These are phyloP conservation scores for Gastrophryne carolinensis DNA, from an alignment of 2,797 vertebrate species.

Conservation along the genomic window DNA sequence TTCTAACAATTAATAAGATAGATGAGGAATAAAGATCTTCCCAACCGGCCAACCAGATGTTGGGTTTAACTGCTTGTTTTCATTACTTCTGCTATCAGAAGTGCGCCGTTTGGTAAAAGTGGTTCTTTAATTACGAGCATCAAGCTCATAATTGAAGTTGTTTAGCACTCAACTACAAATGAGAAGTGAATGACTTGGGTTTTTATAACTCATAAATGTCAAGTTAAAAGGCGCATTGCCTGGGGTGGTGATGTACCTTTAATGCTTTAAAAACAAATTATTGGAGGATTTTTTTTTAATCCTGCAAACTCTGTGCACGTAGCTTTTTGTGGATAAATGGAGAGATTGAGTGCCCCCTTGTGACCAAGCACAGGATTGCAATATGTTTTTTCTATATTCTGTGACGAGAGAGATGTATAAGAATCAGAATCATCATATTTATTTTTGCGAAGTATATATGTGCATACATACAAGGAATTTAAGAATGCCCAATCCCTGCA, in stretches of 20 bases:
- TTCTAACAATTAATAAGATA: background rate
- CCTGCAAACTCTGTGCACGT: conserved; percentile 63
- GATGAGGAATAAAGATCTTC: background rate
- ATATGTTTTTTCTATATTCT: too few relatives aligned
- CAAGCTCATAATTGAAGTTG: conserved; percentile 43
- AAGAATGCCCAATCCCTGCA: too few relatives aligned
- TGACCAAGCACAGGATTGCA: conserved; percentile 47
- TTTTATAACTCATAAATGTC: conserved; percentile 44
- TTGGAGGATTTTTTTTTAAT: conserved; percentile 50
- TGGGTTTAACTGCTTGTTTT: background rate
- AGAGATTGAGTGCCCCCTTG: conserved; percentile 68
- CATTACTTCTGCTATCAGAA: conserved; percentile 11
- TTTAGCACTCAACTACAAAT: conserved; percentile 25
- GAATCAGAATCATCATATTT: too few relatives aligned
- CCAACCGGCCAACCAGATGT: background rate
- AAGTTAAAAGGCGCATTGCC: conserved; percentile 37
- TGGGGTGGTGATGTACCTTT: conserved; percentile 11
- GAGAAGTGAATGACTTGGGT: conserved; percentile 18
- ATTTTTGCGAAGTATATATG: too few relatives aligned
- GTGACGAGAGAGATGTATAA: too few relatives aligned
- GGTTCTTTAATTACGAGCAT: conserved; percentile 45
- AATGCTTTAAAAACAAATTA: conserved; percentile 53
- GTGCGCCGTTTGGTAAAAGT: conserved; percentile 9
- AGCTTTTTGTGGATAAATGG: conserved; percentile 61
- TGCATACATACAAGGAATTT: too few relatives aligned